phyloP scores from a whole-genome alignment of 2,888 invertebrate genomes.

The Erebia palarica region DNA sequence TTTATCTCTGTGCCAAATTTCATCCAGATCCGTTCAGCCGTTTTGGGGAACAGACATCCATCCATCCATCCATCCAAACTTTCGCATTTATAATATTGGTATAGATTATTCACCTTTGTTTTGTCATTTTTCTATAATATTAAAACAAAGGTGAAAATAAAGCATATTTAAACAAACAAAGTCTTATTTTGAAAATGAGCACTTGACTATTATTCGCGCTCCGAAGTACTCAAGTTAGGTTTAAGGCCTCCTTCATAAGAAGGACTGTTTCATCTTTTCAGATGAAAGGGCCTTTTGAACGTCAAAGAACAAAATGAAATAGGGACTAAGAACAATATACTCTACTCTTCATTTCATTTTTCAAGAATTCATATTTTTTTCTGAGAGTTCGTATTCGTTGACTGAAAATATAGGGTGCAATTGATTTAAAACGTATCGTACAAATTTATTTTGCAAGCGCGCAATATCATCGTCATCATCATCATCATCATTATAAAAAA shows the following conservation, averaged over 20 bases:
- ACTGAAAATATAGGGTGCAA: no score
- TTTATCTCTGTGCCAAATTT: no score
- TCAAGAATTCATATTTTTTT: background rate
- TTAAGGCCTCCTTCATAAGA: slow-evolving; percentile 12
- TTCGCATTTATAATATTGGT: no score
- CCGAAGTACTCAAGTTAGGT: slow-evolving; percentile 9
- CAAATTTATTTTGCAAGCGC: no score
- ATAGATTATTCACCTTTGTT: no score
- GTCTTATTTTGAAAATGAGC: slow-evolving; percentile 8
- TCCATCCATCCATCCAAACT: no score
- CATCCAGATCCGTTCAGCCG: no score
- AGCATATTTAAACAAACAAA: slow-evolving; percentile 15
- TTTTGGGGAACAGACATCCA: no score
- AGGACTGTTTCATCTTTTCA: slow-evolving; percentile 6
- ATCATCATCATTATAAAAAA: no score
- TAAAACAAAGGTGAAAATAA: background rate
- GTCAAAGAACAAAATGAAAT: slow-evolving; percentile 10
- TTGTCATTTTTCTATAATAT: background rate
- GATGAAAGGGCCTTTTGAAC: slow-evolving; percentile 17
- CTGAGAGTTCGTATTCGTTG: background rate
- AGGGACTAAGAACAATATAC: background rate
- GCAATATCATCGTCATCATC: no score
- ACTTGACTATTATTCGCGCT: slow-evolving; percentile 11
- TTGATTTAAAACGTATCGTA: background rate
- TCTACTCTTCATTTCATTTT: background rate